Evolutionary conservation across 2,113 vertebrate species (phyloP).

Genomic region (Leucosticte australis): DNA sequence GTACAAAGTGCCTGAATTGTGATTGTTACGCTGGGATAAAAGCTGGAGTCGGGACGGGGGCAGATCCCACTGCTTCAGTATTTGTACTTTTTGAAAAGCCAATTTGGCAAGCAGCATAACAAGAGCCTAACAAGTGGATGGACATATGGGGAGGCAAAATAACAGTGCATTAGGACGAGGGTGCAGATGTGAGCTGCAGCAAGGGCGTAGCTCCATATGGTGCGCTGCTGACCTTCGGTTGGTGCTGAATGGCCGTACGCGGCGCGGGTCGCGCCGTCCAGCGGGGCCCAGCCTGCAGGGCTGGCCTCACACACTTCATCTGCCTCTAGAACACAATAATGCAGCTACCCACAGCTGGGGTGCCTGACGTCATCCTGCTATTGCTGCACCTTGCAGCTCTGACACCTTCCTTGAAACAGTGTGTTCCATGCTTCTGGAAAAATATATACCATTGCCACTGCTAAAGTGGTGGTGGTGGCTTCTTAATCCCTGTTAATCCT

Average conservation of each 20-base stretch:
- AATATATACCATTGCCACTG: not conserved
- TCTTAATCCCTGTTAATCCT: not conserved
- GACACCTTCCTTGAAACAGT: not conserved
- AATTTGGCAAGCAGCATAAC: slow-evolving; percentile 75
- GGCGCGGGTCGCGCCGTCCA: slow-evolving; percentile 4
- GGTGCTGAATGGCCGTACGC: slow-evolving; percentile 67
- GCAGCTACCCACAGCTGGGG: not conserved
- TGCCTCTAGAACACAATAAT: slow-evolving; percentile 22
- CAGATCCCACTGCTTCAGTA: slow-evolving; percentile 53
- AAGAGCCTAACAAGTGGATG: slow-evolving; percentile 76
- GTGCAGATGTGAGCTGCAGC: slow-evolving; percentile 67
- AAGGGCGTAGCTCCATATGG: slow-evolving; percentile 67
- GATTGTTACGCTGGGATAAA: slow-evolving; percentile 49
- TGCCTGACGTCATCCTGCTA: not conserved
- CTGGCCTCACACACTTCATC: not conserved
- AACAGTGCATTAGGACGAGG: slow-evolving; percentile 64
- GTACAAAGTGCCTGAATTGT: slow-evolving; percentile 33
- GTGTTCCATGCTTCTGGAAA: not conserved
- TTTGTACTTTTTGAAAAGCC: slow-evolving; percentile 73
- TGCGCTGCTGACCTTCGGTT: slow-evolving; percentile 59
- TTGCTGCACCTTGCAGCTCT: not conserved
- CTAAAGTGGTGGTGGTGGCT: not conserved
- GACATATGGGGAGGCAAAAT: slow-evolving; percentile 81
- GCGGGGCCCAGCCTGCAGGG: not conserved
- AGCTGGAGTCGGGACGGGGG: slow-evolving; percentile 36